These are phyloP conservation scores for Hemibagrus wyckioides DNA, from an alignment of 2,113 vertebrate species.

Conservation along the genomic window DNA sequence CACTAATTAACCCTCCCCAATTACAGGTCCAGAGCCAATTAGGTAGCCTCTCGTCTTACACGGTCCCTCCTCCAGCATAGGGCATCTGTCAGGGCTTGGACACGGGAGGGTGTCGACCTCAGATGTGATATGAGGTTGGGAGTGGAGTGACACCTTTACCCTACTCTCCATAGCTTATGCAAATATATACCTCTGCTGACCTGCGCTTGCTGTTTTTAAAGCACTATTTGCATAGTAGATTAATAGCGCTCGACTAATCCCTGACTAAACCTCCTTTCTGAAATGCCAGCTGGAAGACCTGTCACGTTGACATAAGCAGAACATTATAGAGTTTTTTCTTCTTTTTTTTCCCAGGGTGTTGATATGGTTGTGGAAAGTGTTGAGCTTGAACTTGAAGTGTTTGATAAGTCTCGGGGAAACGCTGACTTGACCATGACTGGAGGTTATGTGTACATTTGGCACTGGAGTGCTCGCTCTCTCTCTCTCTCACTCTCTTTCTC, in stretches of 20 bases:
- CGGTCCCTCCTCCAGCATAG: slow-evolving; percentile 53
- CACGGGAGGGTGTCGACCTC: slow-evolving; percentile 31
- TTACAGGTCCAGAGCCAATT: slow-evolving; percentile 79
- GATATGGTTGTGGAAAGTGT: slow-evolving; percentile 59
- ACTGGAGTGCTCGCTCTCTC: slow-evolving; percentile 14
- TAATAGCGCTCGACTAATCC: slow-evolving; percentile 30
- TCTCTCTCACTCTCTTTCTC: not conserved
- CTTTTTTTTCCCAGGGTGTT: slow-evolving; percentile 50
- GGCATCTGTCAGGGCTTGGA: slow-evolving; percentile 66
- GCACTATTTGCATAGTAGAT: slow-evolving; percentile 45
- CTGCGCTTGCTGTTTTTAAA: slow-evolving; percentile 19
- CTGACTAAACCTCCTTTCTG: slow-evolving; percentile 14
- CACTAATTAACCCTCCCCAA: slow-evolving; percentile 74
- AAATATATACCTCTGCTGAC: slow-evolving; percentile 22
- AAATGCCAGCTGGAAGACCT: not conserved
- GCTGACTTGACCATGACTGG: slow-evolving; percentile 45
- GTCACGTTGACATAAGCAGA: not conserved
- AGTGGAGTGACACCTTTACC: slow-evolving; percentile 45
- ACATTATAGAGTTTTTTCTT: not conserved
- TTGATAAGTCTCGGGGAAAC: slow-evolving; percentile 63
- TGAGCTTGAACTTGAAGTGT: slow-evolving; percentile 60
- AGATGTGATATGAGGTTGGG: slow-evolving; percentile 9
- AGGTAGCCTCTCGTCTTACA: slow-evolving; percentile 76
- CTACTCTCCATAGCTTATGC: slow-evolving; percentile 31
- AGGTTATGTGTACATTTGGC: slow-evolving; percentile 52